Evolutionary conservation across 2,113 vertebrate genomes (phyloP).

Genomic region (Reinhardtius hippoglossoides): DNA sequence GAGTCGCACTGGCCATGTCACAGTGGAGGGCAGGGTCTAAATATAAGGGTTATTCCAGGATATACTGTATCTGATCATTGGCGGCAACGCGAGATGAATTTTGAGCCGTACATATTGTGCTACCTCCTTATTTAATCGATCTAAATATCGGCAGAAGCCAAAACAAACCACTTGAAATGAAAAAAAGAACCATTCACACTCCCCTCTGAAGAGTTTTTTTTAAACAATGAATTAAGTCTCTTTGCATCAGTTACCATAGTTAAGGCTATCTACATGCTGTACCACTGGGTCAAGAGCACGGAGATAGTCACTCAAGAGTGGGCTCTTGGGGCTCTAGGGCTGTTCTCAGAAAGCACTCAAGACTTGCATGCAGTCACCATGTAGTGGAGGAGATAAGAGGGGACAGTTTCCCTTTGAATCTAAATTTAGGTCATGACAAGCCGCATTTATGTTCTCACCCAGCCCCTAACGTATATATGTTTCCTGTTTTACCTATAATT

Average conservation of each 20-base stretch:
- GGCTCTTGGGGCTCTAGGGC: conserved; percentile 59
- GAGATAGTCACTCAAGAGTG: conserved; percentile 71
- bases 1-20: not conserved
- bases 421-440: conserved; percentile 73
- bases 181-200: not conserved
- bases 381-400: conserved; percentile 74
- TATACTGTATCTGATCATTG: not conserved
- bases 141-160: not conserved
- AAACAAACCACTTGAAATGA: not conserved
- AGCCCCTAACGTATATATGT: conserved; percentile 11
- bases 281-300: conserved; percentile 60
- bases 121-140: not conserved
- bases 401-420: conserved; percentile 72
- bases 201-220: not conserved
- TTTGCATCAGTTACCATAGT: conserved; percentile 44
- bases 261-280: conserved; percentile 45
- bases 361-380: conserved; percentile 59
- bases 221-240: conserved; percentile 17
- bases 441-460: conserved; percentile 21
- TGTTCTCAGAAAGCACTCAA: conserved; percentile 77
- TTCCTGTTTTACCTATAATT: conserved; percentile 28
- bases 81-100: not conserved
- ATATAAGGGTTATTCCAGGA: not conserved
- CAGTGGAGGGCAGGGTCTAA: not conserved
- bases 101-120: not conserved